Conservation (phyloP, 2,888 invertebrate genomes). For the Polydrusus tereticollis region DNA sequence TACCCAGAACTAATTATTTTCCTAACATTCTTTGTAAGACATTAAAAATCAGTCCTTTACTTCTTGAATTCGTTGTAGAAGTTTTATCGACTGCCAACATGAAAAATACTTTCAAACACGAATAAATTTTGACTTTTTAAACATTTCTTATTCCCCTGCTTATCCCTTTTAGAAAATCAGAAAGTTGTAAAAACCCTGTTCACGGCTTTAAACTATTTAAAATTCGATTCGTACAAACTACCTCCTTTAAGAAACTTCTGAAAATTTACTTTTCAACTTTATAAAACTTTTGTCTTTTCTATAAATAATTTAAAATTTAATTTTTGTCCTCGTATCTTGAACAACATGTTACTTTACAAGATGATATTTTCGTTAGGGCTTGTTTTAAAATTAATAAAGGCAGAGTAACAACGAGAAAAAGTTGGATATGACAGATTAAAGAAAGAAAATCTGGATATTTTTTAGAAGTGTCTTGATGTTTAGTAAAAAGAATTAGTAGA, state of each 20-base stretch:
- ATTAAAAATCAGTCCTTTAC: too few relatives aligned
- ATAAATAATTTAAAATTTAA: conserved; percentile 13
- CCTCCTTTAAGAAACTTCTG: neutral
- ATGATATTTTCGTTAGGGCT: neutral
- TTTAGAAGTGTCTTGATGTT: too few relatives aligned
- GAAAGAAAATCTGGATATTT: neutral
- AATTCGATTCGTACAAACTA: conserved; percentile 15
- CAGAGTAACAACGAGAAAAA: neutral
- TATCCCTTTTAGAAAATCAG: conserved; percentile 19
- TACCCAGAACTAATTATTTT: too few relatives aligned
- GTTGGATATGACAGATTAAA: neutral
- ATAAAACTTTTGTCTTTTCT: neutral
- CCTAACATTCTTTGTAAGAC: too few relatives aligned
- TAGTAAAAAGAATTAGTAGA: too few relatives aligned
- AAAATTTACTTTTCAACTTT: neutral
- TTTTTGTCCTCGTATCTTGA: neutral
- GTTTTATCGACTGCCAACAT: neutral
- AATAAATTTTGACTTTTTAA: conserved; percentile 4
- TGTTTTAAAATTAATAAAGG: neutral
- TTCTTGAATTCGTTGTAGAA: neutral
- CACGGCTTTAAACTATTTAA: conserved; percentile 2
- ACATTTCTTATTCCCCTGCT: conserved; percentile 3
- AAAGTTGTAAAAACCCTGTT: conserved; percentile 12
- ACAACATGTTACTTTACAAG: neutral
- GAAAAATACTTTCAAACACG: neutral